These are phyloP conservation scores for Unio delphinus DNA, from an alignment of 2,888 invertebrate species.

Conservation along the genomic window DNA sequence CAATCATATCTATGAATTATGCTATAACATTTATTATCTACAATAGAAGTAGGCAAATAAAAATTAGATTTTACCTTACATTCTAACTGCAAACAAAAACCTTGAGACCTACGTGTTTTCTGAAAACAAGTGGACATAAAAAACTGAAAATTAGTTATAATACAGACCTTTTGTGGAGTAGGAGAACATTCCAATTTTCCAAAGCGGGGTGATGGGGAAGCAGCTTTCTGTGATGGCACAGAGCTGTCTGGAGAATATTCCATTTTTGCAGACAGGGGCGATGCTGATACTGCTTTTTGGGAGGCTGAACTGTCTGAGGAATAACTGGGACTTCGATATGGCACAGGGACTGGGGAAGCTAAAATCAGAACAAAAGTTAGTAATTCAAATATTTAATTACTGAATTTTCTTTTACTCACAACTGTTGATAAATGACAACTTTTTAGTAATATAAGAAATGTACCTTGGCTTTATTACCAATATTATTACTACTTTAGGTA, in stretches of 20 bases:
- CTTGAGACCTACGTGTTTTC: too few species aligned
- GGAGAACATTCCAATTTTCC: constrained; percentile 1
- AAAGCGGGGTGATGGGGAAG: constrained; percentile 15
- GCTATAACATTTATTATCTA: too few species aligned
- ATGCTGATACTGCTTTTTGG: constrained; percentile 56
- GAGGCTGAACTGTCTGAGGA: constrained; percentile 62
- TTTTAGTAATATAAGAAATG: too few species aligned
- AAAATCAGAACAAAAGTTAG: constrained; percentile 10
- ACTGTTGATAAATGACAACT: too few species aligned
- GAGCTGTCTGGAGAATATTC: constrained; percentile 41
- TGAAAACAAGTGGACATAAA: background rate
- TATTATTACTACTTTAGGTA: too few species aligned
- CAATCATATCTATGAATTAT: too few species aligned
- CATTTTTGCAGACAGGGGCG: constrained; percentile 58
- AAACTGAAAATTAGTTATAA: constrained; percentile 1
- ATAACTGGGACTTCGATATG: constrained; percentile 55
- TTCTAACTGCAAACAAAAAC: too few species aligned
- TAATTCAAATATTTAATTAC: background rate
- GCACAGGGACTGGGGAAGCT: constrained; percentile 69
- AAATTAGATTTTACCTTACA: too few species aligned
- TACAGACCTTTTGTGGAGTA: background rate
- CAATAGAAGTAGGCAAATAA: too few species aligned
- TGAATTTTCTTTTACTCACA: too few species aligned
- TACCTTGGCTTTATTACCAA: background rate
- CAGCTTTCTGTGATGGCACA: background rate